phyloP scores from a whole-genome alignment of 1,140 invertebrate species.

The Danaus melanippus region DNA sequence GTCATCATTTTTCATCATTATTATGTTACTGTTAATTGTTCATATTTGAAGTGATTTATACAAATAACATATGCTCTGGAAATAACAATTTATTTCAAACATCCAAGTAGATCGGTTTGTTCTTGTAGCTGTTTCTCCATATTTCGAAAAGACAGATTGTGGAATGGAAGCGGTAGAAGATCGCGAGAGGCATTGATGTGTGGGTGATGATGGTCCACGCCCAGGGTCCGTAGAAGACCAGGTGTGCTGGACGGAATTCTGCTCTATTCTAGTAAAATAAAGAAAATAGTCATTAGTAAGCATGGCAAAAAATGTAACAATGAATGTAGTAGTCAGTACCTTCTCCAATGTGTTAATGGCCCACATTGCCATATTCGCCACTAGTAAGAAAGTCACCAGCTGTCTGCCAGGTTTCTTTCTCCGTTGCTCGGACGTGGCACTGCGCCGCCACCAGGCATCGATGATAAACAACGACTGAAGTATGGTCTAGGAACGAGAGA shows the following conservation, averaged over 20 bases:
- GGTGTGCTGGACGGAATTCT: conserved; percentile 83
- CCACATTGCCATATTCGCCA: conserved; percentile 91
- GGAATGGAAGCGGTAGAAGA: conserved; percentile 93
- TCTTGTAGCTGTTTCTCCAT: conserved; percentile 94
- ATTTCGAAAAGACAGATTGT: conserved; percentile 97
- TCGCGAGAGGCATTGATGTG: conserved; percentile 87
- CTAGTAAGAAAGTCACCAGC: conserved; percentile 86
- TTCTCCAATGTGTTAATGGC: conserved; percentile 89
- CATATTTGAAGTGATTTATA: no score
- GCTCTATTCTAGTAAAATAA: conserved; percentile 74
- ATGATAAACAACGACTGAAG: conserved; percentile 88
- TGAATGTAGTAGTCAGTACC: conserved; percentile 24
- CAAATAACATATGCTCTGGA: no score
- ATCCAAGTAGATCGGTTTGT: conserved; percentile 55
- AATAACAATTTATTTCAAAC: conserved; percentile 23
- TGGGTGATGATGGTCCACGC: conserved; percentile 91
- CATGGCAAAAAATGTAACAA: conserved; percentile 3
- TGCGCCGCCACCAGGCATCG: conserved; percentile 84
- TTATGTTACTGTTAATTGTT: no score
- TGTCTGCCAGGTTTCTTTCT: conserved; percentile 85
- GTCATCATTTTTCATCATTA: no score
- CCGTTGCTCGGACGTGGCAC: conserved; percentile 73
- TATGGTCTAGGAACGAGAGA: conserved; percentile 82
- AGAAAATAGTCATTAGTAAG: background rate
- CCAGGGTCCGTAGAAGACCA: conserved; percentile 87